A percentile compares a stretch with the other conserved stretches of the same genome.
Conservation (phyloP, 2,888 invertebrate species). For the Platycheirus albimanus region DNA sequence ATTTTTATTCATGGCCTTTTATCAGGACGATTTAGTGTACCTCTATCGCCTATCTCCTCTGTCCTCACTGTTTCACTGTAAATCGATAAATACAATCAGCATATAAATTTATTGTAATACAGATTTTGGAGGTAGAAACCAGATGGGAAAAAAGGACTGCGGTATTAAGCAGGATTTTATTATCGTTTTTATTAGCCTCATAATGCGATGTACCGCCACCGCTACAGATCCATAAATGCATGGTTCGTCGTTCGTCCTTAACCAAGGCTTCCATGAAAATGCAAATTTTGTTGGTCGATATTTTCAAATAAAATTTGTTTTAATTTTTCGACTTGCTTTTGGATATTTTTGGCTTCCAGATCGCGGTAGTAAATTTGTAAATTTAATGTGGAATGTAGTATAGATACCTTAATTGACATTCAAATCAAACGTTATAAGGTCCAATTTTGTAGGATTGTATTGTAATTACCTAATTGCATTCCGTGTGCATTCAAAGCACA, state of each 20-base stretch:
- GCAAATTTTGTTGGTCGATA: slow-evolving; percentile 35
- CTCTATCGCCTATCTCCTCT: neutral
- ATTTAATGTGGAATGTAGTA: too few relatives aligned
- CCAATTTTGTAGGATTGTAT: too few relatives aligned
- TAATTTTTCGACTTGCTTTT: slow-evolving; percentile 1
- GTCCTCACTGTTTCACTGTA: slow-evolving; percentile 38
- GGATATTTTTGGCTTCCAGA: neutral
- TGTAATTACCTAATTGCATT: too few relatives aligned
- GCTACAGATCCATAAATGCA: slow-evolving; percentile 47
- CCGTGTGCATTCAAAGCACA: too few relatives aligned
- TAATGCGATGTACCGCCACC: slow-evolving; percentile 31
- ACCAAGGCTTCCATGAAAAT: slow-evolving; percentile 39
- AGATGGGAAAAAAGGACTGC: neutral
- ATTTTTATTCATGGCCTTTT: neutral
- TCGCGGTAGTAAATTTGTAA: slow-evolving; percentile 31
- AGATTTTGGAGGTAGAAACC: slow-evolving; percentile 7
- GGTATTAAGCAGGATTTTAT: slow-evolving; percentile 20
- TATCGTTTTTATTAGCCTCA: slow-evolving; percentile 44
- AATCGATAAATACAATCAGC: slow-evolving; percentile 63
- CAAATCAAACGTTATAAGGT: too few relatives aligned
- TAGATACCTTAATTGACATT: too few relatives aligned
- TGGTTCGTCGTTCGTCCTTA: slow-evolving; percentile 32
- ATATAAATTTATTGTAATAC: slow-evolving; percentile 51
- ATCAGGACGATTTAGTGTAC: neutral
- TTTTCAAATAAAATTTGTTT: slow-evolving; percentile 3